phyloP scores from a whole-genome alignment of 2,888 invertebrate genomes.

The Acanthococcus lagerstroemiae region DNA sequence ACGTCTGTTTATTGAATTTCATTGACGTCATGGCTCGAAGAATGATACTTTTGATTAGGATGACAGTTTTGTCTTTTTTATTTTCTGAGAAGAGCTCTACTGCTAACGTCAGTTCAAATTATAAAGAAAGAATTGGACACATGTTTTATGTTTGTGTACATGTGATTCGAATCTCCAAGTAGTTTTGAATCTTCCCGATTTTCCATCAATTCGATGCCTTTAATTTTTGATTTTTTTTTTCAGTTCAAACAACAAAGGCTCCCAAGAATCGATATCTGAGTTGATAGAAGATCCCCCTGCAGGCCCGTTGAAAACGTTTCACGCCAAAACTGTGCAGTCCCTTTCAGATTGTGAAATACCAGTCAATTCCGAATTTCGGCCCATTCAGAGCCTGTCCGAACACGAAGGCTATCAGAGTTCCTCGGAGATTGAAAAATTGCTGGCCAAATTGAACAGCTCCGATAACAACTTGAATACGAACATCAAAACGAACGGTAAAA shows the following conservation, averaged over 20 bases:
- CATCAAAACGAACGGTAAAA: conserved; percentile 6
- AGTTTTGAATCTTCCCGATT: neutral
- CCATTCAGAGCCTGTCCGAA: conserved; percentile 42
- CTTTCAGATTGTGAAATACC: conserved; percentile 27
- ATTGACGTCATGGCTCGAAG: too few species aligned
- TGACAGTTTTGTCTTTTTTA: too few species aligned
- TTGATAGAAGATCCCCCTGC: conserved; percentile 16
- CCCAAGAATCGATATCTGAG: conserved; percentile 16
- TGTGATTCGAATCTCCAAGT: neutral
- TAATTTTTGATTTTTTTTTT: conserved; percentile 3
- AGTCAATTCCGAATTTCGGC: conserved; percentile 47
- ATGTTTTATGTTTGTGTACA: too few species aligned
- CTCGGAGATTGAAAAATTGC: conserved; percentile 14
- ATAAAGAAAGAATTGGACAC: too few species aligned
- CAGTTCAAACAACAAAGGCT: conserved; percentile 18
- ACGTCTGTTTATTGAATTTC: too few species aligned
- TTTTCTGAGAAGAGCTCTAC: too few species aligned
- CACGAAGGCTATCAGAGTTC: conserved; percentile 27
- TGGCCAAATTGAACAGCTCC: conserved; percentile 7
- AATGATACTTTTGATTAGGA: too few species aligned
- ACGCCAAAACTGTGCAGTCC: conserved; percentile 45
- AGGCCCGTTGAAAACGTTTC: conserved; percentile 45
- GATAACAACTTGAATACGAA: conserved; percentile 18
- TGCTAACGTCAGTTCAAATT: too few species aligned
- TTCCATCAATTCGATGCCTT: too few species aligned